A percentile compares a stretch with the other conserved stretches of the same genome.
Evolutionary conservation across 2,113 vertebrate species (phyloP).

Genomic region (Oxyruncus cristatus): DNA sequence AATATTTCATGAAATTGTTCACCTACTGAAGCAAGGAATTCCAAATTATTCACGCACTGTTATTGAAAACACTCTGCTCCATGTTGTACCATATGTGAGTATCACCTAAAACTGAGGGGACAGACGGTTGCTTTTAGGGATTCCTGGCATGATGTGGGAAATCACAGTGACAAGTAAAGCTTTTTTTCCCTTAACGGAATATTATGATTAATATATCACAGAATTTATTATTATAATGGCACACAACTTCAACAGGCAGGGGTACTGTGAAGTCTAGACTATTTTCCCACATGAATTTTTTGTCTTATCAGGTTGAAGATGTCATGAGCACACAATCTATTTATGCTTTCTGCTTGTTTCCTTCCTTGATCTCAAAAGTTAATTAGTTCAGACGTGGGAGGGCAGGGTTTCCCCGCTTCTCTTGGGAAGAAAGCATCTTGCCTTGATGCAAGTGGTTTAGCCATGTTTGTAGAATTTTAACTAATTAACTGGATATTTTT

Average conservation of each 20-base stretch:
- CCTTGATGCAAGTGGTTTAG: not conserved
- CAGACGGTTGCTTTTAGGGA: not conserved
- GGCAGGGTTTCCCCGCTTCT: not conserved
- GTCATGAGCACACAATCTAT: not conserved
- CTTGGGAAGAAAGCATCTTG: not conserved
- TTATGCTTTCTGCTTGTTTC: not conserved
- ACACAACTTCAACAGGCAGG: not conserved
- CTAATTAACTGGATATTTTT: not conserved
- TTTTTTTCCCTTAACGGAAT: not conserved
- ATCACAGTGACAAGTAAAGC: not conserved
- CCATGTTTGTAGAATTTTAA: not conserved
- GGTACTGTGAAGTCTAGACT: not conserved
- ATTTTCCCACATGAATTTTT: not conserved
- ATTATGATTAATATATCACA: not conserved
- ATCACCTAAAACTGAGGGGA: not conserved
- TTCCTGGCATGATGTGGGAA: not conserved
- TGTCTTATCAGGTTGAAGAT: not conserved
- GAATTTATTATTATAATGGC: not conserved
- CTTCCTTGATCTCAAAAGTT: not conserved
- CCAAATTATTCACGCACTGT: not conserved
- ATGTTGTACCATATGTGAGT: rapidly evolving
- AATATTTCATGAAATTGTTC: not conserved
- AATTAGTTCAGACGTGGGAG: not conserved
- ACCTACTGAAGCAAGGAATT: not conserved
- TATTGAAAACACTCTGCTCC: not conserved